Evolutionary conservation across 2,888 invertebrate genomes (phyloP).

Genomic region (Melanchra persicariae): DNA sequence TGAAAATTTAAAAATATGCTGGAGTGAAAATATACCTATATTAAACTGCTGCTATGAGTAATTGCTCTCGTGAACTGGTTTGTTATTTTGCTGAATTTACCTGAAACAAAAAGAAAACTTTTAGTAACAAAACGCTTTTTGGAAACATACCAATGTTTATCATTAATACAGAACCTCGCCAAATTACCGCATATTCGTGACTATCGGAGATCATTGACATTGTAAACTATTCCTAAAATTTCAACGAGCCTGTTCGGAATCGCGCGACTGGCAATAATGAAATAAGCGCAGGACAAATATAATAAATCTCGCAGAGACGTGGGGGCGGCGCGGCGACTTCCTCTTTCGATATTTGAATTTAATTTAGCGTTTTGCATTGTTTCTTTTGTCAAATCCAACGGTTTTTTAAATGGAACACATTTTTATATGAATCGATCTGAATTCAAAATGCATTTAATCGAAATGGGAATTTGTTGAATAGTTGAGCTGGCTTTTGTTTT

Average conservation of each 20-base stretch:
- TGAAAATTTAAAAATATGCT: conserved; percentile 14
- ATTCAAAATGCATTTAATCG: conserved; percentile 45
- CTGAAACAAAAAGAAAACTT: conserved; percentile 72
- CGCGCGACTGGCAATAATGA: conserved; percentile 88
- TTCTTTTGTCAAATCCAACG: conserved; percentile 82
- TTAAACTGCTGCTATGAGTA: not conserved
- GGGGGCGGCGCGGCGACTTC: conserved; percentile 87
- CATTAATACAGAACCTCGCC: conserved; percentile 35
- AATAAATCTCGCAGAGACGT: conserved; percentile 89
- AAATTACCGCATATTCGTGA: conserved; percentile 58
- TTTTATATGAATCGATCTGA: conserved; percentile 21
- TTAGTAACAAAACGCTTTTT: conserved; percentile 12
- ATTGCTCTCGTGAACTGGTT: not conserved
- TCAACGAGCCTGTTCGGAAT: conserved; percentile 78
- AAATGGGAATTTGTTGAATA: not conserved
- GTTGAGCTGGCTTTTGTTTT: conserved; percentile 5
- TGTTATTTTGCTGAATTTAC: conserved; percentile 65
- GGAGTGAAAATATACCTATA: conserved; percentile 31
- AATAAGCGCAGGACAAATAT: conserved; percentile 90
- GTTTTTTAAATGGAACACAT: conserved; percentile 63
- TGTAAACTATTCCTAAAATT: conserved; percentile 77
- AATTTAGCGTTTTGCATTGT: conserved; percentile 88
- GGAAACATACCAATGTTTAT: conserved; percentile 19
- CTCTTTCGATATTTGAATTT: conserved; percentile 91
- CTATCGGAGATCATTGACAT: conserved; percentile 65